Base-by-base conservation (phyloP, 2,797 vertebrate genomes). In the Falco columbarius region DNA sequence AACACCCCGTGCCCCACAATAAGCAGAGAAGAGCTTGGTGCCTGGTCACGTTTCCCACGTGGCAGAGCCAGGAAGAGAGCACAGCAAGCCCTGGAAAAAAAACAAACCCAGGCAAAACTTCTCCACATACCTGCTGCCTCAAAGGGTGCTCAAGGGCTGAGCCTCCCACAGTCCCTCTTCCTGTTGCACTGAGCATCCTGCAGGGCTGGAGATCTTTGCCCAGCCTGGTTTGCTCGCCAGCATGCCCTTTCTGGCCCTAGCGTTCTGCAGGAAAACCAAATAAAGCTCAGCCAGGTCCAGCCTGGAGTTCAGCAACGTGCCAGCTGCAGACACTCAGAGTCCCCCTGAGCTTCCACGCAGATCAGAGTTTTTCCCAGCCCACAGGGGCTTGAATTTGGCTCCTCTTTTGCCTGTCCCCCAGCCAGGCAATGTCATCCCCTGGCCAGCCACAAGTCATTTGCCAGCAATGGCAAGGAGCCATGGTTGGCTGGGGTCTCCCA, bases 11-110 rank as follows among this genome's bases (percentile, higher is more conserved):
- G 38, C 7, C 63, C 15, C 12, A 40, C 47, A 58, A 47, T 3
- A 82, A 26, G n/a, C 62, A 75, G 36, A 89, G 72, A 71, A 54
- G 52, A 44, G 12, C 74, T 71, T n/a, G 23, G 42, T 40, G 20
- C 34, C 30, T 56, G 13, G 19, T 59, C 61, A 11, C 1, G 1
- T 32, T 51, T 56, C 34, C 22, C 0, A 0, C 17, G 27, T 42
- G 26, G 26, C 49, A 51, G 34, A 75, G 24, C 47, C 30, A 38
- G 21, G 21, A 59, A 52, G 8, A n/a, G 8, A 34, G 42, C 21
- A 27, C 42, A 62, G 30, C 26, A 56, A 76, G 22, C 9, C 30
- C 40, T 36, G 8, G 16, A 16, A 24, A 61, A 70, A 68, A 61
- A 70, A 11, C 38, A 68, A 61, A 15, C 9, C 40, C 24, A 36